Percentiles rank a stretch among this genome's conserved stretches.
Evolutionary conservation across 2,888 invertebrate genomes (phyloP).

Genomic region (Anodontia alba): DNA sequence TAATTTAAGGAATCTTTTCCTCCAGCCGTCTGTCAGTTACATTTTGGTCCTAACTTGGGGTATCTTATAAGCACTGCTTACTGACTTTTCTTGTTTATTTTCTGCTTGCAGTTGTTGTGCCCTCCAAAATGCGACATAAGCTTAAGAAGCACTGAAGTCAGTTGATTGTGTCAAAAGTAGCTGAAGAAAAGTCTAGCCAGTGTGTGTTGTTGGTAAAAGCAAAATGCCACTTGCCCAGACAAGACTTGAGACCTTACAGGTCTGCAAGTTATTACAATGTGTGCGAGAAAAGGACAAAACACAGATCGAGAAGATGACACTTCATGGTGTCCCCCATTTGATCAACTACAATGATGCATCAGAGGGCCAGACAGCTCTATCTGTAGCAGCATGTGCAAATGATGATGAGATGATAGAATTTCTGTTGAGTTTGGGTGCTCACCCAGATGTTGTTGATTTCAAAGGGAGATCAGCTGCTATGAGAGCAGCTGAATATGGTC

Average conservation of each 20-base stretch:
- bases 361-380: slow-evolving; percentile 83
- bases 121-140: too few species aligned
- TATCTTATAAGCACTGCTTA: too few species aligned
- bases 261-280: slow-evolving; percentile 84
- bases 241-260: slow-evolving; percentile 83
- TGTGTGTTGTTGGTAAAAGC: neutral
- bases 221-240: slow-evolving; percentile 84
- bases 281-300: slow-evolving; percentile 82
- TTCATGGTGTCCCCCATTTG: slow-evolving; percentile 83
- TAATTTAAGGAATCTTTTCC: too few species aligned
- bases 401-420: slow-evolving; percentile 84
- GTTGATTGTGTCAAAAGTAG: too few species aligned
- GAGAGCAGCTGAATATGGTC: slow-evolving; percentile 84
- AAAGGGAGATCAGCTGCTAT: slow-evolving; percentile 84
- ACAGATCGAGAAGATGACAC: slow-evolving; percentile 83
- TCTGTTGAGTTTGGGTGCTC: slow-evolving; percentile 83
- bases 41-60: too few species aligned
- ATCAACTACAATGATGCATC: slow-evolving; percentile 84
- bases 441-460: slow-evolving; percentile 84
- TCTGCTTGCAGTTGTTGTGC: too few species aligned
- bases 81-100: too few species aligned
- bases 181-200: too few species aligned
- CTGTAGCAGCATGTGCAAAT: slow-evolving; percentile 82
- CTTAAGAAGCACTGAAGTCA: too few species aligned
- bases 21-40: too few species aligned